Evolutionary conservation across 2,888 invertebrate species (phyloP).

Genomic region (Seladonia tumulorum): DNA sequence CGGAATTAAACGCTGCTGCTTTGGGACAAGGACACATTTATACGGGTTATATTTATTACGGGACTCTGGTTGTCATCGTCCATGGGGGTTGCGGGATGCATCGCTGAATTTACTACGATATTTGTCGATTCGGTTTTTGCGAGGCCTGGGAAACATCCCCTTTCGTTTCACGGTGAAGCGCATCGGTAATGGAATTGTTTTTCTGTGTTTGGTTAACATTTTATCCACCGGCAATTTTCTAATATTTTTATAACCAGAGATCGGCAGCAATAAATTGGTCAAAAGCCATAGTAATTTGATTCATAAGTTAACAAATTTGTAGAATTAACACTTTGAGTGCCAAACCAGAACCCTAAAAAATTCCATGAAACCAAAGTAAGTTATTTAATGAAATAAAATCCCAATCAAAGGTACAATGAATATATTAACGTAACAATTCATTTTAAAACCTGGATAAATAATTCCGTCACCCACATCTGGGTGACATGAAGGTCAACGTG

Average conservation of each 20-base stretch:
- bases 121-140: background rate
- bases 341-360: no score
- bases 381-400: no score
- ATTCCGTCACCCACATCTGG: no score
- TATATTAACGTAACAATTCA: no score
- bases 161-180: background rate
- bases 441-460: no score
- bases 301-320: no score
- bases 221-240: background rate
- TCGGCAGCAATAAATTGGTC: background rate
- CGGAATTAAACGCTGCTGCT: slow-evolving; percentile 24
- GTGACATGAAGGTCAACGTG: no score
- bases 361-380: no score
- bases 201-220: background rate
- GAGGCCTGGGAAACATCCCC: background rate
- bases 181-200: background rate
- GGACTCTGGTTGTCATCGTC: background rate
- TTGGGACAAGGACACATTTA: slow-evolving; percentile 3
- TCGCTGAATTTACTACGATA: background rate
- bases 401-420: no score
- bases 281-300: background rate
- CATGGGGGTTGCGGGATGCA: background rate
- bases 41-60: background rate
- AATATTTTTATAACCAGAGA: background rate
- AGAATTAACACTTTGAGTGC: no score